These are phyloP conservation scores for Calliphora vomitoria DNA, from an alignment of 2,888 invertebrate genomes.

Conservation along the genomic window DNA sequence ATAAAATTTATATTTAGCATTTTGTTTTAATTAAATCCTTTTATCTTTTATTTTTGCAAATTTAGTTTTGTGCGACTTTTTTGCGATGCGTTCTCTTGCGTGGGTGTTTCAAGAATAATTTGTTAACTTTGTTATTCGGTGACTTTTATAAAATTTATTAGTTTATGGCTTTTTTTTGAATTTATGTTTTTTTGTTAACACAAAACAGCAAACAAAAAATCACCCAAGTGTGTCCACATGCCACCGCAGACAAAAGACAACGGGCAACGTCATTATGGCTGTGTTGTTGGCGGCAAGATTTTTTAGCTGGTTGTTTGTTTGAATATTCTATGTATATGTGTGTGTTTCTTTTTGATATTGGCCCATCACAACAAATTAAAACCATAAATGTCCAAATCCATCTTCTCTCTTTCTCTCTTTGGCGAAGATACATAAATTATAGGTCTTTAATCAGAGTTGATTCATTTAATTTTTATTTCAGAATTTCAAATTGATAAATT, in stretches of 20 bases:
- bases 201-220: no score
- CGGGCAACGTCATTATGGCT: slow-evolving; percentile 37
- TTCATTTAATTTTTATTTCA: slow-evolving; percentile 59
- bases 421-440: slow-evolving; percentile 45
- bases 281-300: slow-evolving; percentile 44
- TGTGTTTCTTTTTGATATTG: slow-evolving; percentile 33
- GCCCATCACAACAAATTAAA: slow-evolving; percentile 46
- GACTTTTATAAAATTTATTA: slow-evolving; percentile 71
- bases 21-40: slow-evolving; percentile 32
- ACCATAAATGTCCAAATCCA: slow-evolving; percentile 37
- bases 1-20: slow-evolving; percentile 41
- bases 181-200: slow-evolving; percentile 45
- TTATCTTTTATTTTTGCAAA: slow-evolving; percentile 20
- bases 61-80: slow-evolving; percentile 27
- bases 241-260: slow-evolving; percentile 50
- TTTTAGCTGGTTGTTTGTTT: slow-evolving; percentile 28
- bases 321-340: not conserved
- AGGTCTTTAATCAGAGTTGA: slow-evolving; percentile 57
- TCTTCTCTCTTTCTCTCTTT: slow-evolving; percentile 46
- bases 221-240: slow-evolving; percentile 79
- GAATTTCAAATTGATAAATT: slow-evolving; percentile 50
- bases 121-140: slow-evolving; percentile 56
- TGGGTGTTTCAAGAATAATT: slow-evolving; percentile 79
- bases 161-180: slow-evolving; percentile 41
- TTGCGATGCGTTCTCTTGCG: slow-evolving; percentile 65